These are phyloP conservation scores for Linurgus olivaceus DNA, from an alignment of 2,797 vertebrate genomes.

Conservation along the genomic window DNA sequence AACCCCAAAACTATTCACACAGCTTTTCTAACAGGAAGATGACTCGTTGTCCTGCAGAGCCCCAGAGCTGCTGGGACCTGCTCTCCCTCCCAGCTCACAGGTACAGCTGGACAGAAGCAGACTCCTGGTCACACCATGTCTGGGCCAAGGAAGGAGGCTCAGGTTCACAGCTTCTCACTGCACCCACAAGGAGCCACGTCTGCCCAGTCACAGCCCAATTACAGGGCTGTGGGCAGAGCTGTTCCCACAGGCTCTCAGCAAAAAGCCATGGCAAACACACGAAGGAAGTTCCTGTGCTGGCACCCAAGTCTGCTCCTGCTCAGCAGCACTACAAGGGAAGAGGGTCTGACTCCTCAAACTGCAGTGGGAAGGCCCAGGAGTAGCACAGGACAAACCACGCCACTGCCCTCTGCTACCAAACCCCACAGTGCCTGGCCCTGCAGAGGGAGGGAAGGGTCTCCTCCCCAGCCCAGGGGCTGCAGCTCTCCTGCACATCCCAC, in stretches of 20 bases:
- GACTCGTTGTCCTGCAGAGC: not conserved
- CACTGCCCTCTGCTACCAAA: not conserved
- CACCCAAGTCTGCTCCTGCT: not conserved
- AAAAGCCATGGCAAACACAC: fast-evolving
- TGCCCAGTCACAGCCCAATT: not conserved
- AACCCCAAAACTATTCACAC: not conserved
- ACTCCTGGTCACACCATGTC: not conserved
- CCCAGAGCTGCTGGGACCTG: not conserved
- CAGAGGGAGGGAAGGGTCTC: fast-evolving
- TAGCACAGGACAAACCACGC: not conserved
- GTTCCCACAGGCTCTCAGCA: not conserved
- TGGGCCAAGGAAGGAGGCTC: not conserved
- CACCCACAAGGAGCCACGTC: not conserved
- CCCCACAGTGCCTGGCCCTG: not conserved
- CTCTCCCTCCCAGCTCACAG: not conserved
- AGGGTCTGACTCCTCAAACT: not conserved
- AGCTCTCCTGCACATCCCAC: not conserved
- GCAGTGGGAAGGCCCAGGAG: not conserved
- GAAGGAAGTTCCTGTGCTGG: not conserved
- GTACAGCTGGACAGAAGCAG: not conserved
- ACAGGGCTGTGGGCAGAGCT: slow-evolving; percentile 12
- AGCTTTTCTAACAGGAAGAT: not conserved
- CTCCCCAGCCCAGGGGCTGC: not conserved
- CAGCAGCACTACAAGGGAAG: not conserved
- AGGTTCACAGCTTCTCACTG: not conserved